Percentiles rank a stretch among this genome's conserved stretches.
These are phyloP conservation scores for Ascidia mentula DNA, from an alignment of 23 tunicate genomes.

Conservation along the genomic window DNA sequence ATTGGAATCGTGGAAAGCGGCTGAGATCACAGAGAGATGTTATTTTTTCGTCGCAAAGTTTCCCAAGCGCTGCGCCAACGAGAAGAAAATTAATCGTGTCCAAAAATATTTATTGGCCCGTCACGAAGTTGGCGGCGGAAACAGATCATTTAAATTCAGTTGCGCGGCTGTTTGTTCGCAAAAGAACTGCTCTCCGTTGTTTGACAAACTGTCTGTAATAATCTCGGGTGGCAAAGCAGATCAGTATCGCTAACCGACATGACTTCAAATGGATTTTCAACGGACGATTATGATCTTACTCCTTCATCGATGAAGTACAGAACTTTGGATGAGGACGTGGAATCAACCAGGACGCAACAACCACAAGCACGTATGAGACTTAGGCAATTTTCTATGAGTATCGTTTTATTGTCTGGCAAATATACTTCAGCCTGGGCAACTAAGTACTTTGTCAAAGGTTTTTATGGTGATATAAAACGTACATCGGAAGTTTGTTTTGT, in stretches of 20 bases:
- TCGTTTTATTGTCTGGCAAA: no score
- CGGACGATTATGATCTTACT: neutral
- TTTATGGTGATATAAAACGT: no score
- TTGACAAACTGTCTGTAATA: neutral
- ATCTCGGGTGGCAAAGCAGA: neutral
- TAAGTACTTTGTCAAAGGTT: no score
- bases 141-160: neutral
- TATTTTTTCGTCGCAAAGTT: no score
- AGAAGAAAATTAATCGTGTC: no score
- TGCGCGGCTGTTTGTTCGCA: neutral
- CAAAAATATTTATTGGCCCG: no score
- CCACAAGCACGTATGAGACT: neutral
- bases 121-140: conserved; percentile 9
- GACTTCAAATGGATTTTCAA: neutral
- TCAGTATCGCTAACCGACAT: neutral
- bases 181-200: neutral
- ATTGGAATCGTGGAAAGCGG: no score
- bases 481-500: no score
- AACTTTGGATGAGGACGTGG: neutral
- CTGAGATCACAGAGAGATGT: no score
- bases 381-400: no score
- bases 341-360: neutral
- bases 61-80: no score
- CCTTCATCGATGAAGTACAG: neutral
- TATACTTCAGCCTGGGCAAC: no score